phyloP scores from a whole-genome alignment of 53 echinoderm and acorn worm species.

The Actinopyga echinites region DNA sequence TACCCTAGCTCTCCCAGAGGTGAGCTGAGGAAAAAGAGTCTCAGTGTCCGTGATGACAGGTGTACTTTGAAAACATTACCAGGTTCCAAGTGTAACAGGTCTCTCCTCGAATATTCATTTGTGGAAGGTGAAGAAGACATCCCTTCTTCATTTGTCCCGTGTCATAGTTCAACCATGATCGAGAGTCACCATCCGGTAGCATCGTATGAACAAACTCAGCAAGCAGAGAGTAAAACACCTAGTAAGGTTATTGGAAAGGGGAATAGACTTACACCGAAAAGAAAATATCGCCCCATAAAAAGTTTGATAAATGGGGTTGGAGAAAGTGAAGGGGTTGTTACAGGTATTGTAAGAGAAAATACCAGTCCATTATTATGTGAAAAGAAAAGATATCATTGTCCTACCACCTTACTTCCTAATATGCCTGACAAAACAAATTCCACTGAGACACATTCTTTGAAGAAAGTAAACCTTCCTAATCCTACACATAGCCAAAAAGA shows the following conservation, averaged over 20 bases:
- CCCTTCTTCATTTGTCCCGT: background rate
- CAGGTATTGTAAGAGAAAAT: background rate
- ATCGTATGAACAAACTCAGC: background rate
- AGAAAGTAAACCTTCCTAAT: background rate
- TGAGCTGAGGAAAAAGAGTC: no score
- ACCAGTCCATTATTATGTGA: no score
- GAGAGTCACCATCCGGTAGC: background rate
- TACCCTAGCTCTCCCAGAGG: no score
- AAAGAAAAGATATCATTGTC: no score
- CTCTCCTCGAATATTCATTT: background rate
- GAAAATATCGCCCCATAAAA: background rate
- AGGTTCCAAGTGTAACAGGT: background rate
- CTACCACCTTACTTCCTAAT: no score
- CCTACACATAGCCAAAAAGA: background rate
- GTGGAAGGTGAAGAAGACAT: background rate
- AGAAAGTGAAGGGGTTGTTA: background rate
- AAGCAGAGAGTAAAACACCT: background rate
- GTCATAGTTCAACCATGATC: constrained; percentile 7
- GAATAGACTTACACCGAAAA: background rate
- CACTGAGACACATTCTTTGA: background rate
- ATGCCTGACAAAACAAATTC: no score
- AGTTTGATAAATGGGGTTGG: no score
- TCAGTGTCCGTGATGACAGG: background rate
- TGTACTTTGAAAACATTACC: background rate
- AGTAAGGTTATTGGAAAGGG: background rate